A percentile compares a stretch with the other conserved stretches of the same genome.
These are phyloP conservation scores for Sinocyclocheilus anshuiensis DNA, from an alignment of 2,113 vertebrate species.

Conservation along the genomic window DNA sequence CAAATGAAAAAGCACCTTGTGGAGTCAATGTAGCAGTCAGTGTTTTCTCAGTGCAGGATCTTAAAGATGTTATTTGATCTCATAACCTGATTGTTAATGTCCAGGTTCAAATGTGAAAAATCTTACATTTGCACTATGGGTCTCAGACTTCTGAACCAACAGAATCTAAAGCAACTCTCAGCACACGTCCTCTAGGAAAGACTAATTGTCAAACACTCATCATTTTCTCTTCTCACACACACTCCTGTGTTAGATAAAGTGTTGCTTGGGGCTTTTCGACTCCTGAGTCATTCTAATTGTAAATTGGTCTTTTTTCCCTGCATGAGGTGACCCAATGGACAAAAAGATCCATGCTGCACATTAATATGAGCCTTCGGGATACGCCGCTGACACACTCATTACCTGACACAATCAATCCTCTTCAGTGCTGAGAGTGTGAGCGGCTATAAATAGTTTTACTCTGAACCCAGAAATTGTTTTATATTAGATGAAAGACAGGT, in stretches of 20 bases:
- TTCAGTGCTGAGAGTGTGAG: constrained; percentile 23
- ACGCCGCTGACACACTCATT: constrained; percentile 31
- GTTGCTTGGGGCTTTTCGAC: neutral
- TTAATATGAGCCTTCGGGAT: constrained; percentile 32
- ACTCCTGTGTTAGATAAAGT: neutral
- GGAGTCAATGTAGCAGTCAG: neutral
- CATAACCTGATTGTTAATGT: neutral
- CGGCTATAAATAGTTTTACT: constrained; percentile 15
- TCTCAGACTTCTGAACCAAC: neutral
- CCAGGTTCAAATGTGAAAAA: no score
- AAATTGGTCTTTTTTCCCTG: neutral
- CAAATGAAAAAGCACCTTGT: no score
- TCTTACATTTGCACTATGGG: no score
- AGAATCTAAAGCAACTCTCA: neutral
- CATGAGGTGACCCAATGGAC: constrained; percentile 27
- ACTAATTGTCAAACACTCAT: constrained; percentile 5
- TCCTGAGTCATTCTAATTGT: constrained; percentile 29
- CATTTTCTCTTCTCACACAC: neutral
- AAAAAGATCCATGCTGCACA: constrained; percentile 17
- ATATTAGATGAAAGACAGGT: neutral
- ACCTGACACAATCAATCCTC: constrained; percentile 36
- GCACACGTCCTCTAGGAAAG: neutral
- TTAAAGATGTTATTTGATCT: neutral
- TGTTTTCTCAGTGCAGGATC: neutral
- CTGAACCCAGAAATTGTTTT: constrained; percentile 8